These are phyloP conservation scores for Leptodactylus fallax DNA, from an alignment of 2,797 vertebrate species.

Conservation along the genomic window DNA sequence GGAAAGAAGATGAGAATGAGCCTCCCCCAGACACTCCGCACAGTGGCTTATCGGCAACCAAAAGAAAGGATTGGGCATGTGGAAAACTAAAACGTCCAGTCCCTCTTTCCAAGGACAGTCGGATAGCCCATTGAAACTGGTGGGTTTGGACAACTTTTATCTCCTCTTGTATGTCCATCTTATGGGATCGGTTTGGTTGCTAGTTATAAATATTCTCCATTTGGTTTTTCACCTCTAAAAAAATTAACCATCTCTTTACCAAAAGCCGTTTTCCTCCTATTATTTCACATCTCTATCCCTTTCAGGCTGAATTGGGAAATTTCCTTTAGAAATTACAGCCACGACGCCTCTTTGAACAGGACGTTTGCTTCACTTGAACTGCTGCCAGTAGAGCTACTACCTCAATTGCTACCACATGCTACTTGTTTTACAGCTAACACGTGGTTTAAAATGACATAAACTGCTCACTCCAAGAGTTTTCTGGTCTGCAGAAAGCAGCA, in stretches of 20 bases:
- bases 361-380: constrained; percentile 57
- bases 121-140: not conserved
- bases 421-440: constrained; percentile 61
- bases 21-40: no score
- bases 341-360: constrained; percentile 51
- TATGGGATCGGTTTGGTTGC: not conserved
- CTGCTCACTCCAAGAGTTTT: constrained; percentile 50
- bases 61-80: not conserved
- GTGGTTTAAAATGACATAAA: constrained; percentile 61
- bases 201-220: not conserved
- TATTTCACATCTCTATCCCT: not conserved
- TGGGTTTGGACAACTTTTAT: not conserved
- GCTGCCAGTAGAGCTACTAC: constrained; percentile 60
- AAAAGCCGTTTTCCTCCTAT: constrained; percentile 13
- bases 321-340: constrained; percentile 52
- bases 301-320: constrained; percentile 38
- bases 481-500: constrained; percentile 41
- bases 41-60: no score
- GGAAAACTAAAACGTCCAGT: not conserved
- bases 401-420: constrained; percentile 64
- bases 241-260: not conserved
- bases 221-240: not conserved
- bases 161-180: not conserved
- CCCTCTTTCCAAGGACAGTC: not conserved
- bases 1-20: no score